phyloP scores from a whole-genome alignment of 2,797 vertebrate species.

The Molossus molossus region DNA sequence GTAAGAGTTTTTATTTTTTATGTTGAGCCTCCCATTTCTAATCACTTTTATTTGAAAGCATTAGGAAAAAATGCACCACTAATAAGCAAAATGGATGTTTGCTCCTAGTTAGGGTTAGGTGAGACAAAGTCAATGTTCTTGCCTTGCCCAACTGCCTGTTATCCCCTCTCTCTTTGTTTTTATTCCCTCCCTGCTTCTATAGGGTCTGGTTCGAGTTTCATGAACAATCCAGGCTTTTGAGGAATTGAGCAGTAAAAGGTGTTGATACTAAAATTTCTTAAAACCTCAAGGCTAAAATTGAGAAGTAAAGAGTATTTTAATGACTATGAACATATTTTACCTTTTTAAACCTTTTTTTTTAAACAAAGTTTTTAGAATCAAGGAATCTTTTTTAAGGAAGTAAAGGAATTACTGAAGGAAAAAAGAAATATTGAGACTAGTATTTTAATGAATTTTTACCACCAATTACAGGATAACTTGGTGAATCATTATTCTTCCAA shows the following conservation, averaged over 20 bases:
- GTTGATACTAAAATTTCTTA: conserved; percentile 65
- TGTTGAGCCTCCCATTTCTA: background rate
- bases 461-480: conserved; percentile 7
- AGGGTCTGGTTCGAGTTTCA: background rate
- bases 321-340: conserved; percentile 31
- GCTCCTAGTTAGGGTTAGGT: background rate
- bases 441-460: conserved; percentile 71
- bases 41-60: conserved; percentile 57
- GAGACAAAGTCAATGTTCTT: background rate
- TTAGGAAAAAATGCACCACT: conserved; percentile 5
- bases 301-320: conserved; percentile 56
- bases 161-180: background rate
- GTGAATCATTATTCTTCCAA: conserved; percentile 64
- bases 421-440: conserved; percentile 38
- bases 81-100: conserved; percentile 34
- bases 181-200: background rate
- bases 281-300: conserved; percentile 64
- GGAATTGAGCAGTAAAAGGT: conserved; percentile 54
- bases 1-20: conserved; percentile 45
- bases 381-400: conserved; percentile 51
- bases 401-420: conserved; percentile 66
- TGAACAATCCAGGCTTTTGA: conserved; percentile 18
- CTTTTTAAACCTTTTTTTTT: background rate
- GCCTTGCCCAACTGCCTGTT: background rate
- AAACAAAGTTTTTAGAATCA: conserved; percentile 41